Evolutionary conservation across 2,888 invertebrate genomes (phyloP).

Genomic region (Meiosimyza decipiens): DNA sequence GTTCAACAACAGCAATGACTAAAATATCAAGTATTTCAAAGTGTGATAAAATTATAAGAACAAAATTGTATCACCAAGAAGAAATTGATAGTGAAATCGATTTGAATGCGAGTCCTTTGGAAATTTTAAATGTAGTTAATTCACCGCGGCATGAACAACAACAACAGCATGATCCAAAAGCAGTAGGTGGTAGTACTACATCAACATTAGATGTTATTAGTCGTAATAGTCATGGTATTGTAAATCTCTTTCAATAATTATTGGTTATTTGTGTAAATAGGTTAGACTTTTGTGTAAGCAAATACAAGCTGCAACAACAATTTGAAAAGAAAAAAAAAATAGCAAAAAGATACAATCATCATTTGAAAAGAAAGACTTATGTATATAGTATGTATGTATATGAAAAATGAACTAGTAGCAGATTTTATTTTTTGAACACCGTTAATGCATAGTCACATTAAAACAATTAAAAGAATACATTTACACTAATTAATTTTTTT

Average conservation of each 20-base stretch:
- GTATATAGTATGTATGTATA: too few species aligned
- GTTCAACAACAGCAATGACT: neutral
- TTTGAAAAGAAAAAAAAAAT: neutral
- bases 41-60: neutral
- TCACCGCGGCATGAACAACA: conserved; percentile 42
- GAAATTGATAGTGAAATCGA: conserved; percentile 6
- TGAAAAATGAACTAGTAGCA: too few species aligned
- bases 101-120: neutral
- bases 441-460: too few species aligned
- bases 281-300: neutral
- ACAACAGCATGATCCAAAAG: conserved; percentile 37
- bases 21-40: conserved; percentile 25
- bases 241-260: conserved; percentile 50
- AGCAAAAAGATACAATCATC: neutral
- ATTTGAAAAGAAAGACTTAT: too few species aligned
- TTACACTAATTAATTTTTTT: neutral
- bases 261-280: neutral
- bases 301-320: neutral
- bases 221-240: conserved; percentile 47
- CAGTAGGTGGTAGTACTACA: conserved; percentile 31
- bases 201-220: conserved; percentile 45
- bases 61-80: neutral
- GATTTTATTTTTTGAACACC: too few species aligned
- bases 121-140: too few species aligned
- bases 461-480: neutral